Conservation (phyloP, 2,113 vertebrate genomes). For the Archilochus colubris region DNA sequence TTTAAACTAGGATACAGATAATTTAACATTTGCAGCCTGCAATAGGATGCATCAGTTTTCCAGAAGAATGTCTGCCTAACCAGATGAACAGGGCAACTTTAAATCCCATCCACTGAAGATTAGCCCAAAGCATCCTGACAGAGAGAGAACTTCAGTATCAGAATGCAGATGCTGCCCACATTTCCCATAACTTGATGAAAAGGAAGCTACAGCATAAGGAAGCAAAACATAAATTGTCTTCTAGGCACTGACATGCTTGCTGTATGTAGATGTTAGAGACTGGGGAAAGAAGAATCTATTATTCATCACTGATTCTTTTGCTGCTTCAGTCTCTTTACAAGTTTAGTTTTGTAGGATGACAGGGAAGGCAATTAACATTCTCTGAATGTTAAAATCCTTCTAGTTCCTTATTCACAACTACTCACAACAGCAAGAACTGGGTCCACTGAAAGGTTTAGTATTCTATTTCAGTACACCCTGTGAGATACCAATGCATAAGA, state of each 20-base stretch:
- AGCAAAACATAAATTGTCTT: not conserved
- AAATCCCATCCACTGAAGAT: not conserved
- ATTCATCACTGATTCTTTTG: conserved; percentile 33
- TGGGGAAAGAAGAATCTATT: conserved; percentile 24
- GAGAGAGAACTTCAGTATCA: not conserved
- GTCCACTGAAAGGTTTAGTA: not conserved
- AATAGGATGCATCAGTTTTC: not conserved
- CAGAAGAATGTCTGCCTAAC: not conserved
- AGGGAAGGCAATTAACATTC: not conserved
- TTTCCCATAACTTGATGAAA: not conserved
- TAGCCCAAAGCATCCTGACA: not conserved
- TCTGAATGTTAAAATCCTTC: not conserved
- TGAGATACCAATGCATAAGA: not conserved
- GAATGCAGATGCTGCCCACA: not conserved
- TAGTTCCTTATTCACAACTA: not conserved
- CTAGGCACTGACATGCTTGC: not conserved
- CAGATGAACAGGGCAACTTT: not conserved
- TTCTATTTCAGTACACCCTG: not conserved
- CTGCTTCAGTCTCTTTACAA: conserved; percentile 8
- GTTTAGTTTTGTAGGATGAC: not conserved
- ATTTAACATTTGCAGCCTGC: not conserved
- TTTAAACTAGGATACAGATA: not conserved
- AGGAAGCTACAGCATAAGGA: not conserved
- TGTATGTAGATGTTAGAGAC: not conserved
- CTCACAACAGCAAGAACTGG: not conserved